Conservation (phyloP, 2,113 vertebrate genomes). For the Marmota monax region DNA sequence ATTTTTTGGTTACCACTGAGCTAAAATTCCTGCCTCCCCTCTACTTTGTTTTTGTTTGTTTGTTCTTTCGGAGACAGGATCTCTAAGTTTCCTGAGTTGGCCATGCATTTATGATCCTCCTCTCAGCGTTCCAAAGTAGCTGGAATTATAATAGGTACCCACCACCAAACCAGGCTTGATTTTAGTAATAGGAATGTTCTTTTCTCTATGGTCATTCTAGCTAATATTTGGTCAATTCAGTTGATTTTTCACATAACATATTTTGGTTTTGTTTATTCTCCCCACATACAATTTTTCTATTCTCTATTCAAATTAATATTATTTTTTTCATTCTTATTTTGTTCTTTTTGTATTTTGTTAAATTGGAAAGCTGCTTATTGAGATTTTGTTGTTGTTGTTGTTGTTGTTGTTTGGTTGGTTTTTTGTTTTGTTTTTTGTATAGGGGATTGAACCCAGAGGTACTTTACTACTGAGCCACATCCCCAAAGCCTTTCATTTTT, state of each 20-base stretch:
- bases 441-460: no score
- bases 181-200: background rate
- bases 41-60: no score
- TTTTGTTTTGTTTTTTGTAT: no score
- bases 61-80: no score
- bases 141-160: no score
- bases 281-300: background rate
- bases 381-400: background rate
- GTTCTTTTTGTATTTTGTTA: background rate
- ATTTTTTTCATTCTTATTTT: background rate
- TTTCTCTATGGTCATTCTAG: background rate
- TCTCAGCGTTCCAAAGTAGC: background rate
- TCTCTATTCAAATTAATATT: background rate
- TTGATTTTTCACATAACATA: background rate
- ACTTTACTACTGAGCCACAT: no score
- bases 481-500: no score
- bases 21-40: no score
- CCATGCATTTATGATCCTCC: background rate
- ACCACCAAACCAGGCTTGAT: background rate
- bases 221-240: background rate
- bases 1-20: background rate
- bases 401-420: background rate
- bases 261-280: background rate
- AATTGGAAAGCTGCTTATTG: background rate
- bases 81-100: background rate